A percentile compares a stretch with the other conserved stretches of the same genome.
These are phyloP conservation scores for Acanthis flammea DNA, from an alignment of 2,797 vertebrate species.

Conservation along the genomic window DNA sequence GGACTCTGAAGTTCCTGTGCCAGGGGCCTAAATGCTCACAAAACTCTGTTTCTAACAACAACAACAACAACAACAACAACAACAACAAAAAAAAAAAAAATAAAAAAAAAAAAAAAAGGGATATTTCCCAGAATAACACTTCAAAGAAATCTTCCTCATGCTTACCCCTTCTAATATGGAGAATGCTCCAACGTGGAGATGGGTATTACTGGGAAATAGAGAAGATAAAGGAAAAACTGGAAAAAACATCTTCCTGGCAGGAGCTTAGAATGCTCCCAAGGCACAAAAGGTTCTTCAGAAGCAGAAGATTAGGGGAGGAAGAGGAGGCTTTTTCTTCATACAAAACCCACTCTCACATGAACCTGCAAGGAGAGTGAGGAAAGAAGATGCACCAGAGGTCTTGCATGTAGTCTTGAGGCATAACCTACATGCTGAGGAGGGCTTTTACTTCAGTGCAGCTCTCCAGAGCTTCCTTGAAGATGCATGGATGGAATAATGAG, in stretches of 20 bases:
- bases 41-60: neutral
- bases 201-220: slow-evolving; percentile 11
- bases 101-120: neutral
- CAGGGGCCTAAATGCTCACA: neutral
- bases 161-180: slow-evolving; percentile 52
- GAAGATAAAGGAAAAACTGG: slow-evolving; percentile 1
- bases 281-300: slow-evolving; percentile 59
- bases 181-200: neutral
- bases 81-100: neutral
- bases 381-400: neutral
- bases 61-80: too few species aligned
- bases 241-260: neutral
- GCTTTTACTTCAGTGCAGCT: neutral
- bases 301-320: slow-evolving; percentile 37
- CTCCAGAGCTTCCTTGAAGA: slow-evolving; percentile 46
- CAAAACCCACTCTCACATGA: slow-evolving; percentile 42
- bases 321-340: slow-evolving; percentile 21
- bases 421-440: neutral
- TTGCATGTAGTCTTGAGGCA: neutral
- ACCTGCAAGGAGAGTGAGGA: neutral
- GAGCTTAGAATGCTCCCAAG: neutral
- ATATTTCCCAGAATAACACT: neutral
- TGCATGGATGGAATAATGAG: neutral
- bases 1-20: neutral
- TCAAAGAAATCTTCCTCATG: neutral